Evolutionary conservation across 2,888 invertebrate species (phyloP), one percentile per base, ranked within the genome.

Genomic region (Euzetes globulus): DNA sequence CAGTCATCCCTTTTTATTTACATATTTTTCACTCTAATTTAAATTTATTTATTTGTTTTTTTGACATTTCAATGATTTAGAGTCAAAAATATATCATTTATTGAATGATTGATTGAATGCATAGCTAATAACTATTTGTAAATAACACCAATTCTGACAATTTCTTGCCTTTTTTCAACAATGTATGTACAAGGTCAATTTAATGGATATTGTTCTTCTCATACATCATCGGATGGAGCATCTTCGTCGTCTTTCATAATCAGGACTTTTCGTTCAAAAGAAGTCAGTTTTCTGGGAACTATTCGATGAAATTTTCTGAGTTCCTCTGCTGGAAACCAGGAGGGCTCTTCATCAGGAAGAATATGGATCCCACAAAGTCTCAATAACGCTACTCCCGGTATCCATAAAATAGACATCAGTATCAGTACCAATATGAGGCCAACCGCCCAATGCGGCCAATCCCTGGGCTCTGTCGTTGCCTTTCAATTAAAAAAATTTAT

Each of bases 241-340:
- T n/a, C n/a, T 6, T 76, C 78, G 71, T 76, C 75, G 73, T 79
- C 88, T 78, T 89, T 87, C 79, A 91, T 92, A 82, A 93, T 92
- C 84, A 94, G 93, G 19, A 94, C 84, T 65, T 90, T 81, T 7
- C 89, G 89, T 83, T 93, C 92, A 11, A 89, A 86, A 1, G 88
- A 84, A 7, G 91, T 90, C 0, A 91, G 90, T 81, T 89, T 89
- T 80, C 90, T 90, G 0, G 92, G 91, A 80, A 91, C 89, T 78
- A 94, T 91, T 75, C 91, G 91, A 81, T 94, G 91, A 82, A 91
- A 93, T 81, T 94, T 93, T 78, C 90, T 89, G 0, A 94, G 85
- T 80, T 94, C 94, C 41, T 90, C 89, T 0, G 90, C 90, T 0
- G 94, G 94, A 82, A 94, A 94, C 94, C 94, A 94, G 6, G 93